phyloP scores from a whole-genome alignment of 2,888 invertebrate genomes.

The Cataglyphis livida region DNA sequence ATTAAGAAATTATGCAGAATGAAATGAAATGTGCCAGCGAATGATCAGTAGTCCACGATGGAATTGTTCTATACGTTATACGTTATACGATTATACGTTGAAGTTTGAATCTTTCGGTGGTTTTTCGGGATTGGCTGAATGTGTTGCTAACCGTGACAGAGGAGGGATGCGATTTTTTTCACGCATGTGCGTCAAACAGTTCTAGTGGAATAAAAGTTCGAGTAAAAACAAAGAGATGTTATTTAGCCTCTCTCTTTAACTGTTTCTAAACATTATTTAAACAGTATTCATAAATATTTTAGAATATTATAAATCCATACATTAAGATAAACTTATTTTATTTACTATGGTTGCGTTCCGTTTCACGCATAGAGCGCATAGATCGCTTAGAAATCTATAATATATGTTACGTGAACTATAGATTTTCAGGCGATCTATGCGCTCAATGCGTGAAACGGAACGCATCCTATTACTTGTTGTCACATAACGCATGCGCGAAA shows the following conservation, averaged over 20 bases:
- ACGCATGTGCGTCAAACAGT: neutral
- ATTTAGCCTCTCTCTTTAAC: neutral
- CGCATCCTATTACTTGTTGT: neutral
- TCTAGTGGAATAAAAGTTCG: neutral
- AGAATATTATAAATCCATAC: neutral
- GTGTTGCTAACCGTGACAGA: conserved; percentile 12
- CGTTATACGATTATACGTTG: neutral
- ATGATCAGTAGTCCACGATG: neutral
- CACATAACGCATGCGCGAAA: neutral
- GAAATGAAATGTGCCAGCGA: neutral
- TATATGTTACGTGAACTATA: no score
- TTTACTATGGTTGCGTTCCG: neutral
- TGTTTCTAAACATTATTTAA: neutral
- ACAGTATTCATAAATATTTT: neutral
- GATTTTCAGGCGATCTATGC: no score
- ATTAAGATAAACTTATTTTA: neutral
- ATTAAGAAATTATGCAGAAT: neutral
- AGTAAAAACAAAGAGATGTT: neutral
- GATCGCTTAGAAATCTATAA: no score
- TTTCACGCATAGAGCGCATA: no score
- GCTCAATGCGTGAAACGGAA: no score
- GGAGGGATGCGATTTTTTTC: neutral
- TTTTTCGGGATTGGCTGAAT: conserved; percentile 19
- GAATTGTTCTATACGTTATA: neutral
- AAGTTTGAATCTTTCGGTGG: conserved; percentile 32